Evolutionary conservation across 2,888 invertebrate genomes (phyloP), one percentile per base, ranked within the genome.

Genomic region (Orthonevra nobilis): DNA sequence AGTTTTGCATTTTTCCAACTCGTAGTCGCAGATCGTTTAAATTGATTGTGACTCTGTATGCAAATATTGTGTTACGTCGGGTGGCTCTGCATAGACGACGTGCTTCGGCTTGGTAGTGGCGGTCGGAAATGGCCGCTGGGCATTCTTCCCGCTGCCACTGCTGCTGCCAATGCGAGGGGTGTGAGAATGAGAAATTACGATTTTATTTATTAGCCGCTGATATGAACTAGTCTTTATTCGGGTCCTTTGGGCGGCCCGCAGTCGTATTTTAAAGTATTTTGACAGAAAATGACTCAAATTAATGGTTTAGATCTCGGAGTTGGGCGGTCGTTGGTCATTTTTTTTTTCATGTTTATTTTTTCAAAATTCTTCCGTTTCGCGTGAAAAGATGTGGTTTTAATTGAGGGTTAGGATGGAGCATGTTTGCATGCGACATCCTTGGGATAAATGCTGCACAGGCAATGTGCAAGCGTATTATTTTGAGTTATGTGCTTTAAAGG

Each of bases 131-230:
- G 2, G 48, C 46, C 48, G 14, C 2, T 42, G 52, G 46, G 48
- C 32, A 48, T 38, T 17, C 32, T n/a, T n/a, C n/a, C n/a, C n/a
- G 12, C 9, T n/a, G 19, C 26, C 38, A 20, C n/a, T 26, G 42
- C 10, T 23, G 19, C 52, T 77, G 46, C 63, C 46, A 52, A 12
- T 30, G 20, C 68, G 6, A 69, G 69, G 63, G 63, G 77, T 77
- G 77, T 70, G 72, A 77, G 72, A 77, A 77, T 77, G 77, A 77
- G 77, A 72, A 77, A 77, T 72, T 77, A 77, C 77, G 40, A 60
- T 77, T 77, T 77, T 77, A 77, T 77, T 77, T 77, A 77, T 77
- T 77, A 77, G 72, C 77, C 77, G 77, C 72, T 77, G 77, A 77
- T 77, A 77, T 77, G 77, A 34, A 77, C 77, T 77, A 77, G 77